A percentile compares a stretch with the other conserved stretches of the same genome.
Evolutionary conservation across 2,113 vertebrate genomes (phyloP).

Genomic region (Balaenoptera acutorostrata): DNA sequence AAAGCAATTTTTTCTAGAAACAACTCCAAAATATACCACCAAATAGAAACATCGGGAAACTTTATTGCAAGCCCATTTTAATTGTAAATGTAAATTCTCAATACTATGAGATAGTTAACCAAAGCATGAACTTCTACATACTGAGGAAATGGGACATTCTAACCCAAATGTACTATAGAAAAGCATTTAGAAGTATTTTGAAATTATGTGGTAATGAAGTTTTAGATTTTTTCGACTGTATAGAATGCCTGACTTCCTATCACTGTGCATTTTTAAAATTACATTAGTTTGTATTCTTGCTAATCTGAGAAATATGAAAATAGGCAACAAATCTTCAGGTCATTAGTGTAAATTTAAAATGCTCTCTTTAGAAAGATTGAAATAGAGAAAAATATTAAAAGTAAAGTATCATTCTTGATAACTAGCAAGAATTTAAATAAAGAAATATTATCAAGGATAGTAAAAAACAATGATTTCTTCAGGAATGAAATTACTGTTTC

Average conservation of each 20-base stretch:
- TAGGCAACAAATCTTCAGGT: background rate
- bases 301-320: constrained; percentile 6
- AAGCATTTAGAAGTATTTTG: background rate
- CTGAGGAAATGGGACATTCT: background rate
- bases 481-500: background rate
- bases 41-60: background rate
- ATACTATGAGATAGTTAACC: background rate
- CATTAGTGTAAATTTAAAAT: background rate
- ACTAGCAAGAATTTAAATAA: constrained; percentile 6
- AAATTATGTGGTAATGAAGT: background rate
- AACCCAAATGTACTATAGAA: background rate
- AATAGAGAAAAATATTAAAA: background rate
- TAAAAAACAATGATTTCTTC: constrained; percentile 1
- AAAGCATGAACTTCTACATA: background rate
- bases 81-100: background rate
- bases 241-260: background rate
- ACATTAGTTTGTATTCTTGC: background rate
- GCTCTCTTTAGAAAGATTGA: background rate
- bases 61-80: background rate
- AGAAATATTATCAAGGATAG: background rate
- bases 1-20: background rate
- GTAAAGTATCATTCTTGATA: background rate
- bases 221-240: background rate
- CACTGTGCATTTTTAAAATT: background rate
- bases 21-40: background rate